These are phyloP conservation scores for Notodromas monacha DNA, from an alignment of 2,888 invertebrate genomes.

Conservation along the genomic window DNA sequence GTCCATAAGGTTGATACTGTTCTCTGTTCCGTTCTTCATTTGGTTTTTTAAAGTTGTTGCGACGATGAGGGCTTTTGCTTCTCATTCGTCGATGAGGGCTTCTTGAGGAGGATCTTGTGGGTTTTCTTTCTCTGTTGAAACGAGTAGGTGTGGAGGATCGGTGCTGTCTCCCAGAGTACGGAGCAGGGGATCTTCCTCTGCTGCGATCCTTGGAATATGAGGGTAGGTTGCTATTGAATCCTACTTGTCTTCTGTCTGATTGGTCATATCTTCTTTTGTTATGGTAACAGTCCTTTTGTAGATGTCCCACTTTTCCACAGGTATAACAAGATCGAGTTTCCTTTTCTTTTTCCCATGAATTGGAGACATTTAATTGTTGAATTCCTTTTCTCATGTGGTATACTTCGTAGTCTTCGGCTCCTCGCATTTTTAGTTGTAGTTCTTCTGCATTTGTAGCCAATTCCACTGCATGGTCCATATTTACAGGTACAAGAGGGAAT, in stretches of 20 bases:
- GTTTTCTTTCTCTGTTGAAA: slow-evolving; percentile 4
- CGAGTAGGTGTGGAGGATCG: slow-evolving; percentile 4
- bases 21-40: slow-evolving; percentile 4
- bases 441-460: slow-evolving; percentile 4
- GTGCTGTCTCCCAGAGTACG: slow-evolving; percentile 4
- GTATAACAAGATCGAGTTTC: slow-evolving; percentile 4
- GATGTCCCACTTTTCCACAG: slow-evolving; percentile 4
- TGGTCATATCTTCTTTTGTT: slow-evolving; percentile 4
- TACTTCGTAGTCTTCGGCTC: slow-evolving; percentile 4
- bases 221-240: slow-evolving; percentile 4
- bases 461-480: slow-evolving; percentile 4
- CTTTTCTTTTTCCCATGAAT: slow-evolving; percentile 4
- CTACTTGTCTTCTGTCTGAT: slow-evolving; percentile 4
- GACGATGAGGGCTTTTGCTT: slow-evolving; percentile 4
- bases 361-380: slow-evolving; percentile 4
- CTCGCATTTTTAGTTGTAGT: slow-evolving; percentile 4
- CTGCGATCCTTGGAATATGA: slow-evolving; percentile 4
- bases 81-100: slow-evolving; percentile 4
- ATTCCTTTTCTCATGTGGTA: slow-evolving; percentile 4
- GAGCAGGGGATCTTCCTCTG: slow-evolving; percentile 4
- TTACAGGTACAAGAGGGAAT: slow-evolving; percentile 4
- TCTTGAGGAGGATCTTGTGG: slow-evolving; percentile 4
- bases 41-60: slow-evolving; percentile 4
- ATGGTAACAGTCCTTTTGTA: slow-evolving; percentile 4
- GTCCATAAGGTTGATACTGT: slow-evolving; percentile 4